phyloP scores from a whole-genome alignment of 2,797 vertebrate species.

The Phrynocephalus guinanensis region DNA sequence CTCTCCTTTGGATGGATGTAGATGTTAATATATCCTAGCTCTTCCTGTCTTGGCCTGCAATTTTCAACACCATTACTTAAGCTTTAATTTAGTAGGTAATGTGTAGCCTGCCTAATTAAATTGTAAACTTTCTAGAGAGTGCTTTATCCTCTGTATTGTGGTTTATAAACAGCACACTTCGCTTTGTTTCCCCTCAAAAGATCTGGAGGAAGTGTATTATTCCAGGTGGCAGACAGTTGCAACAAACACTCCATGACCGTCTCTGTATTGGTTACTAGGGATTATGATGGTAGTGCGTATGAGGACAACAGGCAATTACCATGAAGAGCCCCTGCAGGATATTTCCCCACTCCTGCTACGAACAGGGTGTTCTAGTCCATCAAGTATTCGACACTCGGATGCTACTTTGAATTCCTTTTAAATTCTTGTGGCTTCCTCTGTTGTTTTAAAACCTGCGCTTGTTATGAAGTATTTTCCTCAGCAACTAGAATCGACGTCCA shows the following conservation, averaged over 20 bases:
- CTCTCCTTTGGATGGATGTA: neutral
- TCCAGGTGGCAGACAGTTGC: neutral
- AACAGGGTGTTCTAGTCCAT: neutral
- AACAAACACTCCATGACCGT: neutral
- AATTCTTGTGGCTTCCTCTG: conserved; percentile 4
- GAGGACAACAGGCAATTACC: neutral
- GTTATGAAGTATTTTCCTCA: conserved; percentile 28
- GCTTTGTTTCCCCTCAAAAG: too few relatives aligned
- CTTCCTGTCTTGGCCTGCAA: neutral
- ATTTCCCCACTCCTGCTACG: neutral
- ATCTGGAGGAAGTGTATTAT: neutral
- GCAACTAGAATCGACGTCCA: conserved; percentile 15
- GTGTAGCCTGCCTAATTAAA: too few relatives aligned
- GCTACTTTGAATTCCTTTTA: conserved; percentile 17
- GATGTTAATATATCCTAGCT: neutral
- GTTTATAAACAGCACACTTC: too few relatives aligned
- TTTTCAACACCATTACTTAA: neutral
- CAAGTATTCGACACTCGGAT: neutral
- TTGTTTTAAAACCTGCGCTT: conserved; percentile 16
- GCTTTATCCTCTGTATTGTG: too few relatives aligned
- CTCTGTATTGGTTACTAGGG: neutral
- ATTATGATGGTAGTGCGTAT: neutral
- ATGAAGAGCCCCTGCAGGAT: neutral
- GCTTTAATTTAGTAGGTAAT: neutral
- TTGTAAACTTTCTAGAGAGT: too few relatives aligned